Evolutionary conservation across 2,797 vertebrate genomes (phyloP).

Genomic region (Tapirus indicus): DNA sequence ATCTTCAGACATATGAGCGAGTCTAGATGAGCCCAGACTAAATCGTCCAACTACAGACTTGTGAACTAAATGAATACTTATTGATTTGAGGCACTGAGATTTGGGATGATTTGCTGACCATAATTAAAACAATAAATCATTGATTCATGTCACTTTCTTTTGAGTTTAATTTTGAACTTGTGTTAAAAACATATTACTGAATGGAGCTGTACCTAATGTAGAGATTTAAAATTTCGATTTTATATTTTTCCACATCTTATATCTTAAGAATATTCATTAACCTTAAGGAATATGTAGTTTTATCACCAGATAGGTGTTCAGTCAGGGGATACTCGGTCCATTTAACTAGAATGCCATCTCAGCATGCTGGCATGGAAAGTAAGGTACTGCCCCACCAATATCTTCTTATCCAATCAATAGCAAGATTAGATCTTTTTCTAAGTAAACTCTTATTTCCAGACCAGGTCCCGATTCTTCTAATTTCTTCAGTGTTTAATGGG

Average conservation of each 20-base stretch:
- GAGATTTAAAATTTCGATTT: not conserved
- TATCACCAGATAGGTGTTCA: not conserved
- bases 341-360: not conserved
- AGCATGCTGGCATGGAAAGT: not conserved
- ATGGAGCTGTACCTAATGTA: not conserved
- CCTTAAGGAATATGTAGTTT: not conserved
- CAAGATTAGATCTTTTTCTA: not conserved
- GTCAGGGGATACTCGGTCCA: rapidly evolving
- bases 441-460: not conserved
- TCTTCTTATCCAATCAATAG: not conserved
- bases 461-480: not conserved
- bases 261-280: not conserved
- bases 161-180: not conserved
- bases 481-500: not conserved
- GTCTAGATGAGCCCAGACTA: not conserved
- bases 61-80: not conserved
- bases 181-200: not conserved
- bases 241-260: not conserved
- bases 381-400: not conserved
- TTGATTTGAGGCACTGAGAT: not conserved
- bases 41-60: not conserved
- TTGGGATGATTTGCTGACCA: not conserved
- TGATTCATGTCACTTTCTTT: not conserved
- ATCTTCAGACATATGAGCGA: not conserved
- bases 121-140: not conserved